A percentile compares a stretch with the other conserved stretches of the same genome.
phyloP scores from a whole-genome alignment of 2,888 invertebrate species.

The Drosophila testacea region DNA sequence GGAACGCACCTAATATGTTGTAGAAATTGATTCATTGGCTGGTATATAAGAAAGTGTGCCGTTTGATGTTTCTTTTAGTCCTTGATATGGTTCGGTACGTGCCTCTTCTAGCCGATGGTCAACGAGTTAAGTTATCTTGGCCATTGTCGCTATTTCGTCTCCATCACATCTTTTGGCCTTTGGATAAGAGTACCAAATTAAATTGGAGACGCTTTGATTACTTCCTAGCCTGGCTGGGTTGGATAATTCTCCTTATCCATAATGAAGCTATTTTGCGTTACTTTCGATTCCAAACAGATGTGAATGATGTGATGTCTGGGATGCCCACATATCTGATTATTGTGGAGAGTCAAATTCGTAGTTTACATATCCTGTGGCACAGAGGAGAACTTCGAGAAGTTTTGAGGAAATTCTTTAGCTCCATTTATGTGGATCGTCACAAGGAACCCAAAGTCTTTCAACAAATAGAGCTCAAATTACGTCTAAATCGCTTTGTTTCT shows the following conservation, averaged over 20 bases:
- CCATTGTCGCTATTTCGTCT: slow-evolving; percentile 60
- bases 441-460: slow-evolving; percentile 45
- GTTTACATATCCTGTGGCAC: slow-evolving; percentile 51
- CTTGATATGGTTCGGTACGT: slow-evolving; percentile 65
- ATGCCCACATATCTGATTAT: slow-evolving; percentile 74
- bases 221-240: slow-evolving; percentile 41
- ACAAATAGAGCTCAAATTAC: slow-evolving; percentile 50
- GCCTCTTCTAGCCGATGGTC: slow-evolving; percentile 67
- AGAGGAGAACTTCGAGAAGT: slow-evolving; percentile 56
- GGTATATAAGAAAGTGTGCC: slow-evolving; percentile 45
- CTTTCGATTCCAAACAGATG: slow-evolving; percentile 47
- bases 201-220: slow-evolving; percentile 48
- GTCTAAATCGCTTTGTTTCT: slow-evolving; percentile 56
- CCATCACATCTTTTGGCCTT: slow-evolving; percentile 75
- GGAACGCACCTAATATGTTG: neutral
- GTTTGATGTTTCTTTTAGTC: slow-evolving; percentile 28
- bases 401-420: slow-evolving; percentile 59
- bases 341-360: slow-evolving; percentile 69
- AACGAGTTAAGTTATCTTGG: slow-evolving; percentile 64
- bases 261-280: slow-evolving; percentile 73
- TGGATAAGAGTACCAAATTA: slow-evolving; percentile 54
- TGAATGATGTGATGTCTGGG: slow-evolving; percentile 69
- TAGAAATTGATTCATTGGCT: neutral
- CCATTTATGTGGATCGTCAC: slow-evolving; percentile 69
- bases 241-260: slow-evolving; percentile 52